Conservation (phyloP, 2,113 vertebrate genomes). For the Maccullochella peelii region DNA sequence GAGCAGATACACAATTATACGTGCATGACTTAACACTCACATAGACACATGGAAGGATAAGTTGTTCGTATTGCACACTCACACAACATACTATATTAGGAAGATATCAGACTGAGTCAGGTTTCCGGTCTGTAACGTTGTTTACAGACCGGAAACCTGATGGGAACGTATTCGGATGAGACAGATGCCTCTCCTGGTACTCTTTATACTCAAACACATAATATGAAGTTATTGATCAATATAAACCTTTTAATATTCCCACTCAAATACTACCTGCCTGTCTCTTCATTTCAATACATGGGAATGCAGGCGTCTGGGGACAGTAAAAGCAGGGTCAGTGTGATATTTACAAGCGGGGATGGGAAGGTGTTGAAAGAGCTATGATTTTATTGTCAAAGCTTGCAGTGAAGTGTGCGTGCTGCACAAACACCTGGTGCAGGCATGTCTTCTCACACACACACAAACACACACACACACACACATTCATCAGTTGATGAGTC, state of each 20-base stretch:
- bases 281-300: constrained; percentile 15
- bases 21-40: constrained; percentile 4
- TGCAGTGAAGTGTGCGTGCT: constrained; percentile 12
- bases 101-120: constrained; percentile 25
- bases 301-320: constrained; percentile 26
- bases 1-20: background rate
- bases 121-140: constrained; percentile 42
- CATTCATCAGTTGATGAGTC: constrained; percentile 22
- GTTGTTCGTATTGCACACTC: background rate
- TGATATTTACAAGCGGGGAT: constrained; percentile 28
- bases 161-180: constrained; percentile 31
- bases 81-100: constrained; percentile 3
- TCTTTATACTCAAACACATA: constrained; percentile 41
- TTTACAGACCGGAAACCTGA: too few relatives aligned
- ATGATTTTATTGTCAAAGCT: constrained; percentile 60
- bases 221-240: constrained; percentile 53
- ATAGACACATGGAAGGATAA: constrained; percentile 13
- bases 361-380: constrained; percentile 46
- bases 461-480: background rate
- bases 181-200: constrained; percentile 40
- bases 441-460: background rate
- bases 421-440: constrained; percentile 23
- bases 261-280: constrained; percentile 9
- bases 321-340: constrained; percentile 43
- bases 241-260: constrained; percentile 42